These are phyloP conservation scores for Notarius lentiginosus DNA, from an alignment of 2,113 vertebrate genomes.

Conservation along the genomic window DNA sequence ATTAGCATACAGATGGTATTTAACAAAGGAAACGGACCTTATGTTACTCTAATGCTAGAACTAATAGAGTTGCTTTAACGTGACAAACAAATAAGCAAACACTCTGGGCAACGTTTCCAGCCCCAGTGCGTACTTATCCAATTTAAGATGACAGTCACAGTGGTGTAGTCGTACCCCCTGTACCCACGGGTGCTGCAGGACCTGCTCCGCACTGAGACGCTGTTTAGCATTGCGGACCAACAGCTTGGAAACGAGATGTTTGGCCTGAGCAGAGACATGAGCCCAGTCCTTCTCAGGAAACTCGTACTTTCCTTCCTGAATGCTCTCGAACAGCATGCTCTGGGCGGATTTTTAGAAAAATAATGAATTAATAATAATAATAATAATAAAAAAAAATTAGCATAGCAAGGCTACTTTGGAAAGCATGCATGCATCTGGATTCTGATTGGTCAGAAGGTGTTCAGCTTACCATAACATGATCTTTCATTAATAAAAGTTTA, in stretches of 20 bases:
- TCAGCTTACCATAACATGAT: background rate
- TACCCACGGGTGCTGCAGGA: conserved; percentile 95
- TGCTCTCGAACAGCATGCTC: conserved; percentile 96
- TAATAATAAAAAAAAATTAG: background rate
- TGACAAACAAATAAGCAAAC: background rate
- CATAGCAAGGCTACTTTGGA: background rate
- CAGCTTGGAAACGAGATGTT: conserved; percentile 96
- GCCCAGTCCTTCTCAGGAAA: conserved; percentile 97
- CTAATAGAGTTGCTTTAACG: too few species aligned
- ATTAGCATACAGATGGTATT: background rate
- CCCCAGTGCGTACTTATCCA: background rate
- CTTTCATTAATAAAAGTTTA: background rate
- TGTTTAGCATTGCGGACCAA: conserved; percentile 94
- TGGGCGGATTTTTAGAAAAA: conserved; percentile 49
- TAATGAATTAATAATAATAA: background rate
- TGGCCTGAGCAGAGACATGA: conserved; percentile 92
- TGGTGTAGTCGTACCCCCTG: conserved; percentile 78
- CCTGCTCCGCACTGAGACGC: conserved; percentile 91
- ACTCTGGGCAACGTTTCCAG: background rate
- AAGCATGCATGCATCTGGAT: background rate
- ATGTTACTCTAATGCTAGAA: too few species aligned
- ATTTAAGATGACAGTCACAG: background rate
- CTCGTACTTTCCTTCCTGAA: conserved; percentile 94
- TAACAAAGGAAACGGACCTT: background rate
- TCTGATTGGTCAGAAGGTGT: background rate